Conservation (phyloP, 2,113 vertebrate species). For the Stegastes partitus region DNA sequence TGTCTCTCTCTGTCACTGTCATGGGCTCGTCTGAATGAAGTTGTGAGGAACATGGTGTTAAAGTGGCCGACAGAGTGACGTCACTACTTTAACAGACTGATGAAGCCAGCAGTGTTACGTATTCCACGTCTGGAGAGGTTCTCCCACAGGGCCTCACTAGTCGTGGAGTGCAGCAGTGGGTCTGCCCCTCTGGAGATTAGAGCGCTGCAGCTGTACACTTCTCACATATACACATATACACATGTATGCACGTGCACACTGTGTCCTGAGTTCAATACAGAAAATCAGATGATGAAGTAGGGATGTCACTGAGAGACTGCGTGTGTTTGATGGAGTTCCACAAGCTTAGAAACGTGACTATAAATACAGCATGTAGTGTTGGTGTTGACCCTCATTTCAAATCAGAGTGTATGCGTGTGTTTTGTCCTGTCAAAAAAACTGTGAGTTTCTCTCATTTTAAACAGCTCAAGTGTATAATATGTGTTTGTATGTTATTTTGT, state of each 20-base stretch:
- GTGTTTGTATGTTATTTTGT: constrained; percentile 34
- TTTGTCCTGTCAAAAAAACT: constrained; percentile 11
- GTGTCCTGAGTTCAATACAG: not conserved
- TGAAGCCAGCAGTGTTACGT: too few species aligned
- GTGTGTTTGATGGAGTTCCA: constrained; percentile 4
- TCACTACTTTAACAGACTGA: too few species aligned
- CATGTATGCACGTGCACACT: not conserved
- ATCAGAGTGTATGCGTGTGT: not conserved
- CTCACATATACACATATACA: not conserved
- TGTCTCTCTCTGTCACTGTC: too few species aligned
- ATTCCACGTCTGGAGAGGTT: not conserved
- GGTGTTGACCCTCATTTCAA: not conserved
- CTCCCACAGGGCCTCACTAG: constrained; percentile 12
- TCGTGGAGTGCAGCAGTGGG: constrained; percentile 30
- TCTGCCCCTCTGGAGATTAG: constrained; percentile 25
- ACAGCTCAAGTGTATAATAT: not conserved
- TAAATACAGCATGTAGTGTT: not conserved
- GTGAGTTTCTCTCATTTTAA: constrained; percentile 14
- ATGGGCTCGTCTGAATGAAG: too few species aligned
- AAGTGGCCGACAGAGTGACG: too few species aligned
- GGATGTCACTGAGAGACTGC: not conserved
- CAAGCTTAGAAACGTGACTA: not conserved
- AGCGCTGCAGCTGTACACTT: constrained; percentile 18
- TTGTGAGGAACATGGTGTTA: too few species aligned
- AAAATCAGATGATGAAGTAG: constrained; percentile 15